phyloP scores from a whole-genome alignment of 2,888 invertebrate species.

The Gerris lacustris region DNA sequence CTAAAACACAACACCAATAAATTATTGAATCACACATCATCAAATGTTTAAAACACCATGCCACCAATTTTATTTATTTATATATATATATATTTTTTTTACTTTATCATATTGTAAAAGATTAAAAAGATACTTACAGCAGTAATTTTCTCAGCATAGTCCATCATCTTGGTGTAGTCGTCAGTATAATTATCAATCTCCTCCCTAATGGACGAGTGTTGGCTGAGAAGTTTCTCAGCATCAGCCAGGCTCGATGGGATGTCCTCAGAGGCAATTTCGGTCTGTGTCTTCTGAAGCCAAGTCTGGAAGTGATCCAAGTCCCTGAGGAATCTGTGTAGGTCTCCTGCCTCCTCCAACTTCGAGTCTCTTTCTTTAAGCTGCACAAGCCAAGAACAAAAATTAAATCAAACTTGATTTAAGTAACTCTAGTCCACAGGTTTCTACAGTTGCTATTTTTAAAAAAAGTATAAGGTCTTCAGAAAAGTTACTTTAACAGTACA shows the following conservation, averaged over 20 bases:
- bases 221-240: slow-evolving; percentile 90
- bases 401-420: too few relatives aligned
- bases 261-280: slow-evolving; percentile 96
- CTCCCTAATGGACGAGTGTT: slow-evolving; percentile 96
- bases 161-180: slow-evolving; percentile 98
- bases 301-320: slow-evolving; percentile 99
- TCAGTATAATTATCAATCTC: slow-evolving; percentile 99
- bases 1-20: slow-evolving; percentile 16
- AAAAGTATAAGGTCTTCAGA: too few relatives aligned
- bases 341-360: slow-evolving; percentile 96
- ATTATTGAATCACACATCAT: background rate
- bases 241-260: slow-evolving; percentile 86
- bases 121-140: slow-evolving; percentile 42
- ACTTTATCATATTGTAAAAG: too few relatives aligned
- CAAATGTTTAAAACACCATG: background rate
- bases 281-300: slow-evolving; percentile 97
- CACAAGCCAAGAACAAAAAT: slow-evolving; percentile 10
- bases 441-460: too few relatives aligned
- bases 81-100: background rate
- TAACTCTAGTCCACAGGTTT: too few relatives aligned
- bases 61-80: background rate
- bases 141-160: slow-evolving; percentile 91
- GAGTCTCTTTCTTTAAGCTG: slow-evolving; percentile 94
- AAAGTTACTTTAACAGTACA: too few relatives aligned
- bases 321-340: slow-evolving; percentile 91